Evolutionary conservation across 1,140 invertebrate species (phyloP).

Genomic region (Scaptomyza montana): DNA sequence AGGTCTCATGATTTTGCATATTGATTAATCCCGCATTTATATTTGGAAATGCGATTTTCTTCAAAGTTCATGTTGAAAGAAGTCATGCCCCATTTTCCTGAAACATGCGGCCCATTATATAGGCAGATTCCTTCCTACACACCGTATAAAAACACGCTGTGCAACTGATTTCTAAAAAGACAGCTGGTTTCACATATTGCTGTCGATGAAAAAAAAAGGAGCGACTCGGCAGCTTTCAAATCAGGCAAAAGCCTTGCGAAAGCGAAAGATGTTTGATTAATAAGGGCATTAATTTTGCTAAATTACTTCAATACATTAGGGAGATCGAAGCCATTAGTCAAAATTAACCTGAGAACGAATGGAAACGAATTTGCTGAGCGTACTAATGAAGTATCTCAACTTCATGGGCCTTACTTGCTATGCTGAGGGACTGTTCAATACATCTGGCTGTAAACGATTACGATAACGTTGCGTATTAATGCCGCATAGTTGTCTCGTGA

Average conservation of each 20-base stretch:
- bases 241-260: conserved; percentile 1
- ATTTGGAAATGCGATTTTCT: too few species aligned
- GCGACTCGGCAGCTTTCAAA: conserved; percentile 8
- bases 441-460: too few species aligned
- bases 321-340: conserved; percentile 82
- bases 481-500: too few species aligned
- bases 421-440: too few species aligned
- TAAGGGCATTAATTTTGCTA: conserved; percentile 83
- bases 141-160: not conserved
- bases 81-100: not conserved
- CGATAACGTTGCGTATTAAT: too few species aligned
- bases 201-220: not conserved
- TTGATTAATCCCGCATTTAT: too few species aligned
- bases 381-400: conserved; percentile 37
- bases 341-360: conserved; percentile 80
- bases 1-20: too few species aligned
- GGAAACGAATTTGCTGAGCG: conserved; percentile 65
- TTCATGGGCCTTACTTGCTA: not conserved
- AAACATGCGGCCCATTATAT: not conserved
- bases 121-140: not conserved
- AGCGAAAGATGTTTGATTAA: conserved; percentile 64
- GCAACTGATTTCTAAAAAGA: conserved; percentile 21
- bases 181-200: conserved; percentile 10
- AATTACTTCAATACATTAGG: conserved; percentile 83
- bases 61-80: not conserved